A percentile compares a stretch with the other conserved stretches of the same genome.
phyloP scores from a whole-genome alignment of 2,797 vertebrate species.

The Fundulus diaphanus region DNA sequence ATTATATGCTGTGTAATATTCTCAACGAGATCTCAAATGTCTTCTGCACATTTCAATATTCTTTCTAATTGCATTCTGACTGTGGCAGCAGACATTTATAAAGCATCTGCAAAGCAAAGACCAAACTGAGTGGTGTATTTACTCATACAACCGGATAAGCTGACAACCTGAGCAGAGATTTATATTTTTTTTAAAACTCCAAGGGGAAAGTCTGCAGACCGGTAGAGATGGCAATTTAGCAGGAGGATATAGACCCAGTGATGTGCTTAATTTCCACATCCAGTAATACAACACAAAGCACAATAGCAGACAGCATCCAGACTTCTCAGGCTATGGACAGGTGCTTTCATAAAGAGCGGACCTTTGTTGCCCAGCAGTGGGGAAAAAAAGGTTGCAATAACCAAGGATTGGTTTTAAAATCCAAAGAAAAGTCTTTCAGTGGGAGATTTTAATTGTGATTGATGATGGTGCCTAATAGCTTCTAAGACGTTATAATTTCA shows the following conservation, averaged over 20 bases:
- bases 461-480: no score
- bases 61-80: neutral
- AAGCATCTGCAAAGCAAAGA: neutral
- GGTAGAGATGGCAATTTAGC: neutral
- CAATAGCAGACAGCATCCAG: no score
- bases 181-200: neutral
- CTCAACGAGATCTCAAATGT: neutral
- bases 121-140: neutral
- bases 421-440: no score
- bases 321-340: no score
- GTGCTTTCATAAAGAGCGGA: no score
- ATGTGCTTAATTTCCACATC: neutral
- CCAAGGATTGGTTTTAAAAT: no score
- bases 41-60: neutral
- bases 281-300: neutral
- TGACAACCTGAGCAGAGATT: neutral
- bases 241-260: neutral
- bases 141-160: neutral
- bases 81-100: neutral
- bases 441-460: no score
- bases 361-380: no score
- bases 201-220: neutral
- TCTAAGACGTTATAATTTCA: no score
- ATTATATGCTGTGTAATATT: neutral
- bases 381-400: no score